Base-by-base conservation (phyloP, 2,888 invertebrate species). In the Noctua pronuba region DNA sequence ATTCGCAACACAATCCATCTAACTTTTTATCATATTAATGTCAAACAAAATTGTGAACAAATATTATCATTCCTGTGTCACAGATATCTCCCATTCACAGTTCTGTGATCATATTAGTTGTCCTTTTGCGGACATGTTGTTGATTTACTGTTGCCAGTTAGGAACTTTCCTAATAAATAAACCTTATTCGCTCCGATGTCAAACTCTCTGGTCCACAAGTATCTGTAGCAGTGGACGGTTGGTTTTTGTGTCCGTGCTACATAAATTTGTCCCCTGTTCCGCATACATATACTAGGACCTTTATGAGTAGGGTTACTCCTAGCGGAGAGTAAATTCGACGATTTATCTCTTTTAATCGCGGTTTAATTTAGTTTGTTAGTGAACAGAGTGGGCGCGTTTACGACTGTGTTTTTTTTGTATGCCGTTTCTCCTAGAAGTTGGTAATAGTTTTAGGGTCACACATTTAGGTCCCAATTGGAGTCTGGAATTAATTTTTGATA, bases 101-200 rank as follows among this genome's bases (percentile, higher is more conserved):
- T 83, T 85, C 79, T 77, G 77, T 82, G 84, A 86, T 90, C 82
- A 86, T 86, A 89, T 89, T 88, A 89, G 88, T 87, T 88, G 84
- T 87, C 84, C 88, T 88, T 86, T 83, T 88, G 80, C 83, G 91
- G 93, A 92, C 93, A 93, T 93, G 92, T 93, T 92, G 93, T 93
- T 95, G 95, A 96, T 96, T 95, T 95, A 96, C 92, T 94, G 94
- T 93, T 90, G 90, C 92, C 91, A 92, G 93, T 94, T 93, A 89
- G 90, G 92, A 96, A 96, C 94, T 96, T 96, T 95, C 84, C 93
- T 94, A 95, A 96, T 96, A 96, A 96, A 96, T 96, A 95, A 95
- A 94, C 95, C 94, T 93, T 95, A 94, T 95, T 94, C 94, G 92
- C 90, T 93, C 95, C 93, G 93, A 94, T 92, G 95, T 95, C 96